A percentile compares a stretch with the other conserved stretches of the same genome.
phyloP scores from a whole-genome alignment of 2,113 vertebrate species.

The Rhombomys opimus region DNA sequence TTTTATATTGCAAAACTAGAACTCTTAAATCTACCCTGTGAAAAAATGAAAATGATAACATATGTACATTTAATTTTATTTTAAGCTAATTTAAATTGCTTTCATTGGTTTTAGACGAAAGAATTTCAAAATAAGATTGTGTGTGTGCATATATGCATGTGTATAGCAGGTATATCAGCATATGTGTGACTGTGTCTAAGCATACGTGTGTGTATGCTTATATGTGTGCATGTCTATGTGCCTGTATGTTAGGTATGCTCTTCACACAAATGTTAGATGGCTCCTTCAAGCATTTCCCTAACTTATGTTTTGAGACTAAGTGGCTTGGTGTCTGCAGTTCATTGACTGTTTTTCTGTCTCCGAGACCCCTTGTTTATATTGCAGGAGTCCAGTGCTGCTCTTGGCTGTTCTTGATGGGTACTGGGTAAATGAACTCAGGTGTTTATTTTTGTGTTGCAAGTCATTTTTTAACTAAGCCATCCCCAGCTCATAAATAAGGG shows the following conservation, averaged over 20 bases:
- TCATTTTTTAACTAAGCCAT: neutral
- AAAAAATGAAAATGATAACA: neutral
- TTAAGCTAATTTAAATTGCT: neutral
- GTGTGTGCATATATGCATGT: no score
- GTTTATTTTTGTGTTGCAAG: neutral
- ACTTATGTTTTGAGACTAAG: neutral
- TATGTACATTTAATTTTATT: neutral
- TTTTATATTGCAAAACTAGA: neutral
- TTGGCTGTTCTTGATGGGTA: neutral
- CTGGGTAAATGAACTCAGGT: neutral
- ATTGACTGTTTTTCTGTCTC: neutral
- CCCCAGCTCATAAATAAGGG: neutral
- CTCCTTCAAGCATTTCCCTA: neutral
- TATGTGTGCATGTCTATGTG: neutral
- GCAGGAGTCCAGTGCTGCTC: neutral
- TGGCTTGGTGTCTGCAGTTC: neutral
- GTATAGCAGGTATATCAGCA: neutral
- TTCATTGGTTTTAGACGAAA: neutral
- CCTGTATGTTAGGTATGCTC: no score
- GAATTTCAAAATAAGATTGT: neutral
- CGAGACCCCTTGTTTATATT: neutral
- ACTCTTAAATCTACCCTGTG: neutral
- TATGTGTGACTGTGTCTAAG: neutral
- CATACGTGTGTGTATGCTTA: neutral
- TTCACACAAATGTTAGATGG: neutral